Conservation (phyloP, 2,888 invertebrate genomes). For the Perizoma affinitatum region DNA sequence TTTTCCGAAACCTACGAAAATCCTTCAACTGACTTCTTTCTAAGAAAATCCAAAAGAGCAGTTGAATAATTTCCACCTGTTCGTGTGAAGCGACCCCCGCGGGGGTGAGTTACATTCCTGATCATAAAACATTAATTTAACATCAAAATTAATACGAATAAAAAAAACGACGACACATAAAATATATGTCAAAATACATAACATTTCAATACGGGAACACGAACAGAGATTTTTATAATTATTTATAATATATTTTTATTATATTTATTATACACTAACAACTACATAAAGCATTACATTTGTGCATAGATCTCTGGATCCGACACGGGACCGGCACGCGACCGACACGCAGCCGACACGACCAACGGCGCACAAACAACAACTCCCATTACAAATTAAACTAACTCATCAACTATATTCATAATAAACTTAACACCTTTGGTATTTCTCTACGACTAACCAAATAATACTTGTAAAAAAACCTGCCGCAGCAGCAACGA, state of each 20-base stretch:
- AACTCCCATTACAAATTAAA: constrained; percentile 24
- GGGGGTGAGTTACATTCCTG: no score
- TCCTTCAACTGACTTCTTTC: constrained; percentile 2
- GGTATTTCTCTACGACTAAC: constrained; percentile 55
- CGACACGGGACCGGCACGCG: constrained; percentile 30
- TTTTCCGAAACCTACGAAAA: constrained; percentile 5
- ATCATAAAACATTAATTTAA: constrained; percentile 32
- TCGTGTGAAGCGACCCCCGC: no score
- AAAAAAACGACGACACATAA: constrained; percentile 36
- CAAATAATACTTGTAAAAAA: constrained; percentile 54
- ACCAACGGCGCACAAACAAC: constrained; percentile 29
- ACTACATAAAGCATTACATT: constrained; percentile 78
- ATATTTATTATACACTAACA: constrained; percentile 62
- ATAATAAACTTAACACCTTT: constrained; percentile 62
- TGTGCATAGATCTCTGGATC: constrained; percentile 57
- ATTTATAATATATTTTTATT: constrained; percentile 51
- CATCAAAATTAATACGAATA: constrained; percentile 40
- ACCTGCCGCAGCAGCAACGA: constrained; percentile 32
- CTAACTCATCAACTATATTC: constrained; percentile 39
- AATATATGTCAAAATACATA: constrained; percentile 49
- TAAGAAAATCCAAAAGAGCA: background rate
- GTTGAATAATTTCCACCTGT: no score
- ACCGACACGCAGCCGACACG: constrained; percentile 16
- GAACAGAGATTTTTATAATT: constrained; percentile 55
- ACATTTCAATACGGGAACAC: constrained; percentile 60